These are phyloP conservation scores for Manduca sexta DNA, from an alignment of 1,140 invertebrate species.

Conservation along the genomic window DNA sequence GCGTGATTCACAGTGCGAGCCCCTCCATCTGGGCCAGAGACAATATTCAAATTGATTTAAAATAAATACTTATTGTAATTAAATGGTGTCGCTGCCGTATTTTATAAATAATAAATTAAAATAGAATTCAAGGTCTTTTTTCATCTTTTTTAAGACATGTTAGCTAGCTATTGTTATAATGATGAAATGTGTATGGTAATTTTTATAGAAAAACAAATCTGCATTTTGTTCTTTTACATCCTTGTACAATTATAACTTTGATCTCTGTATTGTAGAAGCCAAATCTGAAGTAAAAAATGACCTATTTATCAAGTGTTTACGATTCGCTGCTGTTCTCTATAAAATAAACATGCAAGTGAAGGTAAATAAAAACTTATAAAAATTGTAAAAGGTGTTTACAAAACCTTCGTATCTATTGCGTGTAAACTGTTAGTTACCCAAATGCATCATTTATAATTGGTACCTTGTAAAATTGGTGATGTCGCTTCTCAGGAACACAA, in stretches of 20 bases:
- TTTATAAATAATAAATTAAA: slow-evolving; percentile 67
- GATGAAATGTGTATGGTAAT: slow-evolving; percentile 67
- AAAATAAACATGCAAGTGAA: slow-evolving; percentile 17
- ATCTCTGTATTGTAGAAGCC: slow-evolving; percentile 56
- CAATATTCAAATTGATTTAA: slow-evolving; percentile 71
- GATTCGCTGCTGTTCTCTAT: slow-evolving; percentile 11
- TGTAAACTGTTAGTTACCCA: slow-evolving; percentile 48
- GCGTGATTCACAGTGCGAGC: slow-evolving; percentile 37
- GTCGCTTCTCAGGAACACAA: slow-evolving; percentile 25
- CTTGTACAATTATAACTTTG: slow-evolving; percentile 37
- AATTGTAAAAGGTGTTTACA: slow-evolving; percentile 31
- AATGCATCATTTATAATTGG: slow-evolving; percentile 20
- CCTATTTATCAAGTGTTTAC: slow-evolving; percentile 27
- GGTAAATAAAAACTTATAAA: slow-evolving; percentile 24
- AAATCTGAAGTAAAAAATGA: slow-evolving; percentile 35
- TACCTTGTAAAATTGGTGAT: slow-evolving; percentile 7
- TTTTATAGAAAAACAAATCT: slow-evolving; percentile 64
- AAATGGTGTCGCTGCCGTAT: slow-evolving; percentile 69
- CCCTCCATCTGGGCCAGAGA: slow-evolving; percentile 55
- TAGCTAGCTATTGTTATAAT: slow-evolving; percentile 70
- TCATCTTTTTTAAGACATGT: slow-evolving; percentile 68
- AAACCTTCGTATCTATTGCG: slow-evolving; percentile 25
- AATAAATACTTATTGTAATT: slow-evolving; percentile 69
- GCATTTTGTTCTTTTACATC: slow-evolving; percentile 49
- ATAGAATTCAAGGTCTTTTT: slow-evolving; percentile 63